phyloP scores from a whole-genome alignment of 2,113 vertebrate genomes.

The Xenopus laevis region DNA sequence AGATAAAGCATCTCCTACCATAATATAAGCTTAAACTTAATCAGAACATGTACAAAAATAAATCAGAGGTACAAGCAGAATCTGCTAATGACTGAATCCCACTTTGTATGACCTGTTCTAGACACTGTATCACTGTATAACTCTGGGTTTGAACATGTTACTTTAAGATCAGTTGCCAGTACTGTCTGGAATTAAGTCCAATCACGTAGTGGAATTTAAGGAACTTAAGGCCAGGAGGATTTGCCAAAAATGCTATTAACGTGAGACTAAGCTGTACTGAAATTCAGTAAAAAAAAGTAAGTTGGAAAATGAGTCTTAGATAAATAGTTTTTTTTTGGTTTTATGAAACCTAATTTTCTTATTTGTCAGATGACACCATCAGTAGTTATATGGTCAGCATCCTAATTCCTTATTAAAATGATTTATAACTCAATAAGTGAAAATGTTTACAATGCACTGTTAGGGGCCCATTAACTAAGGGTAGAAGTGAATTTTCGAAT shows the following conservation, averaged over 20 bases:
- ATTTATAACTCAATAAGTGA: background rate
- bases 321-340: conserved; percentile 7
- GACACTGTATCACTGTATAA: background rate
- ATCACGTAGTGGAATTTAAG: conserved; percentile 22
- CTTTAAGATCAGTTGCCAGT: conserved; percentile 21
- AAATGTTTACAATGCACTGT: background rate
- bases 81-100: background rate
- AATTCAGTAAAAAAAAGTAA: conserved; percentile 22
- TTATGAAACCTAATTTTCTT: conserved; percentile 10
- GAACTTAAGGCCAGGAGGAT: conserved; percentile 28
- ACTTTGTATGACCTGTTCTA: background rate
- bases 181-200: conserved; percentile 32
- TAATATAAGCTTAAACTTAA: too few species aligned
- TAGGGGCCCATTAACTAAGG: too few species aligned
- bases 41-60: too few species aligned
- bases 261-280: conserved; percentile 35
- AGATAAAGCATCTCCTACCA: too few species aligned
- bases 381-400: background rate
- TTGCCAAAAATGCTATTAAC: conserved; percentile 45
- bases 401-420: conserved; percentile 14
- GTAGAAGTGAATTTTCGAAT: too few species aligned
- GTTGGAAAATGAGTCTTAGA: conserved; percentile 14
- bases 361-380: conserved; percentile 5
- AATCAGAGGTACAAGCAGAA: too few species aligned
- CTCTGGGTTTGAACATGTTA: background rate